Percentiles rank a stretch among this genome's conserved stretches.
phyloP scores from a whole-genome alignment of 2,797 vertebrate genomes.

The Macroramphosus scolopax region DNA sequence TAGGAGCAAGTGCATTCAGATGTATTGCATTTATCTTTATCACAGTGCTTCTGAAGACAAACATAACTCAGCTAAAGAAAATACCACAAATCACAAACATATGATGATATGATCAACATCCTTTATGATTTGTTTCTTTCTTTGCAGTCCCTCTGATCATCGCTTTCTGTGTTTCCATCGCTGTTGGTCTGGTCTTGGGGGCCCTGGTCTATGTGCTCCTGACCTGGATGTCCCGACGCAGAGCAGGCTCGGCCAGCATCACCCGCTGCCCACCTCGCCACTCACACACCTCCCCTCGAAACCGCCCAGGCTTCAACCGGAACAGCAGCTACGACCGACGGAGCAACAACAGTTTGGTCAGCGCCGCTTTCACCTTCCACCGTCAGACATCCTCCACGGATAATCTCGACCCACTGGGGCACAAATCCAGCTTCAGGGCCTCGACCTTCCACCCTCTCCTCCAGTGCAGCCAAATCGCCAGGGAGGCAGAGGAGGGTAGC shows the following conservation, averaged over 20 bases:
- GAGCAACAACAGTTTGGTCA: slow-evolving; percentile 88
- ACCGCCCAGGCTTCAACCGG: slow-evolving; percentile 87
- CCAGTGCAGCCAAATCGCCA: slow-evolving; percentile 88
- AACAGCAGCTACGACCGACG: slow-evolving; percentile 87
- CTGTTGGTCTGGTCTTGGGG: slow-evolving; percentile 87
- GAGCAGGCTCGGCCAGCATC: slow-evolving; percentile 88
- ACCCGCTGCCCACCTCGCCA: slow-evolving; percentile 82
- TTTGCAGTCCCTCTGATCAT: slow-evolving; percentile 84
- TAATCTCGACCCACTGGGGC: slow-evolving; percentile 83
- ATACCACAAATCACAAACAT: neutral
- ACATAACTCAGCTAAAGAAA: neutral
- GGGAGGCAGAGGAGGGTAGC: slow-evolving; percentile 86
- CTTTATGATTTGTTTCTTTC: slow-evolving; percentile 17
- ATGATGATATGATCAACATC: neutral
- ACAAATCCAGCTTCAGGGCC: slow-evolving; percentile 91
- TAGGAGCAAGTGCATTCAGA: slow-evolving; percentile 7
- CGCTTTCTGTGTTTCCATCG: slow-evolving; percentile 92
- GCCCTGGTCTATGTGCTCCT: slow-evolving; percentile 85
- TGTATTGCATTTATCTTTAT: slow-evolving; percentile 1
- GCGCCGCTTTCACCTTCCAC: slow-evolving; percentile 92
- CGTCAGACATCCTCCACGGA: slow-evolving; percentile 86
- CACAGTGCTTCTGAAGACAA: too few species aligned
- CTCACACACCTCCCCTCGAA: slow-evolving; percentile 67
- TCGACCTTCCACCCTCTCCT: slow-evolving; percentile 97
- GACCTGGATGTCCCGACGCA: slow-evolving; percentile 87